phyloP scores from a whole-genome alignment of 2,113 vertebrate species.

The Australoheros scitulus region DNA sequence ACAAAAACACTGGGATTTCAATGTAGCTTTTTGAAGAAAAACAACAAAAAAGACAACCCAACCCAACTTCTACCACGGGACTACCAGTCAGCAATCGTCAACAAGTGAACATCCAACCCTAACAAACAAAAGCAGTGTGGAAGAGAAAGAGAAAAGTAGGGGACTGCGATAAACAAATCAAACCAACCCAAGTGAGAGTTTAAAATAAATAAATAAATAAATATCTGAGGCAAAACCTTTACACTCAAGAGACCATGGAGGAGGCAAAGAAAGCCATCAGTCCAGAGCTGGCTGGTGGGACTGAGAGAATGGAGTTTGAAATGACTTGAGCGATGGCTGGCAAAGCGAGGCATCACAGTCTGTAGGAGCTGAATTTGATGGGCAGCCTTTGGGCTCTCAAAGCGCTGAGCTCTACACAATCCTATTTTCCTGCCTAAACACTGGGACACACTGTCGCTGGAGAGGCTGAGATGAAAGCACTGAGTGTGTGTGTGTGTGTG shows the following conservation, averaged over 20 bases:
- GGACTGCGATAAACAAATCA: slow-evolving; percentile 27
- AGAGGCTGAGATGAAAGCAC: slow-evolving; percentile 73
- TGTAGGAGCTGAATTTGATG: slow-evolving; percentile 47
- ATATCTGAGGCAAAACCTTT: background rate
- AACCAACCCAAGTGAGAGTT: slow-evolving; percentile 18
- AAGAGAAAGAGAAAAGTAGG: slow-evolving; percentile 17
- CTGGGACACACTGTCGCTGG: slow-evolving; percentile 54
- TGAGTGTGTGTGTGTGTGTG: background rate
- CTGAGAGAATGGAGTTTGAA: slow-evolving; percentile 52
- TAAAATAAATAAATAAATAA: background rate
- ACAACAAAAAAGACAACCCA: slow-evolving; percentile 19
- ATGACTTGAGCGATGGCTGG: slow-evolving; percentile 44
- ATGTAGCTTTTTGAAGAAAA: slow-evolving; percentile 14
- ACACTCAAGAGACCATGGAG: background rate
- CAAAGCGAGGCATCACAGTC: slow-evolving; percentile 30
- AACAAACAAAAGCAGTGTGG: slow-evolving; percentile 28
- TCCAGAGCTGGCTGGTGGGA: slow-evolving; percentile 33
- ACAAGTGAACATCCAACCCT: background rate
- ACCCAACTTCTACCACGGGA: slow-evolving; percentile 9
- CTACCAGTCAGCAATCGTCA: slow-evolving; percentile 13
- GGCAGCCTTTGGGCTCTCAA: slow-evolving; percentile 66
- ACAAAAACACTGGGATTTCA: slow-evolving; percentile 20
- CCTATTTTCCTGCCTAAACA: slow-evolving; percentile 73
- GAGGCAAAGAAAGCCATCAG: slow-evolving; percentile 36
- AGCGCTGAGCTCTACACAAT: slow-evolving; percentile 72